Evolutionary conservation across 92 coral and sea anemone species (phyloP), one percentile per base, ranked within the genome.

Genomic region (Zoanthus solanderi): DNA sequence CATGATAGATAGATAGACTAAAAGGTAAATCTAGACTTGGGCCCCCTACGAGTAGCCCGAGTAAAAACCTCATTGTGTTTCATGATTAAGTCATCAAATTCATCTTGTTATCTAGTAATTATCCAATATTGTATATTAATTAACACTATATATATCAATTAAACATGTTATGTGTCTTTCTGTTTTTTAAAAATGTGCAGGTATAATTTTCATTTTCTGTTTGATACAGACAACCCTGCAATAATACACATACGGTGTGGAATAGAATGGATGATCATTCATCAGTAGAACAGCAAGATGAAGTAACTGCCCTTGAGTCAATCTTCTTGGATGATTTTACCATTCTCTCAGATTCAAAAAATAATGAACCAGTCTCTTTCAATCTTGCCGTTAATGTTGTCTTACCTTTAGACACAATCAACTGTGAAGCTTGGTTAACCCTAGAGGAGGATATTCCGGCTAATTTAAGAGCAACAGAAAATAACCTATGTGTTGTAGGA

Each of bases 241-340:
- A 37, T 37, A 37, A 2, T 0, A 37, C 4, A 2, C 17, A 30
- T 69, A 28, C 29, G 16, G 69, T 63, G 69, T 50, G 0, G 9
- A 50, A 13, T 60, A 65, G 6, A 6, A 66, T 83, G 23, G 86
- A 85, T 72, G 83, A 83, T 8, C 79, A 74, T 78, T 37, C 84
- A 12, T 63, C 87, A 28, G 78, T 66, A 37, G 99, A 97, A 88
- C 99, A 97, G 58, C 87, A 75, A 52, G 98, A 97, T 69, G 99
- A 97, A 85, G 45, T 97, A 1, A 88, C 90, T 0, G 97, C 91
- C 34, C 93, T 97, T 29, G 91, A 92, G 84, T 91, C 99, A n/a
- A 97, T 97, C 76, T 97, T 87, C 78, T 86, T 91, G 71, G 96
- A 92, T 0, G 95, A 94, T 68, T 89, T 96, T 61, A 89, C 90